A percentile compares a stretch with the other conserved stretches of the same genome.
These are phyloP conservation scores for Platyrinchus mystaceus DNA, from an alignment of 2,797 vertebrate species.

Conservation along the genomic window DNA sequence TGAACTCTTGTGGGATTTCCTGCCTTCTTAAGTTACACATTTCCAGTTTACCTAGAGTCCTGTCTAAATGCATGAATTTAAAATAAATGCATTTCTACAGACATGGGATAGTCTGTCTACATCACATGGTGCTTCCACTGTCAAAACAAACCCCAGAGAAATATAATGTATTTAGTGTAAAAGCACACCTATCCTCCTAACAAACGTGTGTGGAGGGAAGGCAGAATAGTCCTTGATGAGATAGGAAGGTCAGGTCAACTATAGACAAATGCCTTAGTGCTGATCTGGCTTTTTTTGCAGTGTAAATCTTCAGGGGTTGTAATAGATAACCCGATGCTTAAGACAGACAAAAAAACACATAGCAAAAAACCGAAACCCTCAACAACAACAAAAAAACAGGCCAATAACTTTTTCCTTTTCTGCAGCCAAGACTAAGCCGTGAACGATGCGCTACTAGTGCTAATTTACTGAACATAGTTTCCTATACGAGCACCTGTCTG, in stretches of 20 bases:
- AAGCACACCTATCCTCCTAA: background rate
- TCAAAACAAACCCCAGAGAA: background rate
- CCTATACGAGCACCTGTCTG: constrained; percentile 44
- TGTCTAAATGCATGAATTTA: background rate
- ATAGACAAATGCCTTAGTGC: background rate
- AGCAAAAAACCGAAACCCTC: background rate
- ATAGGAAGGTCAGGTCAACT: background rate
- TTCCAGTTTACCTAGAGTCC: constrained; percentile 10
- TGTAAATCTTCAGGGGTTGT: background rate
- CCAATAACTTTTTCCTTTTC: background rate
- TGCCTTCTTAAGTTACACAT: constrained; percentile 32
- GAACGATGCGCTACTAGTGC: background rate
- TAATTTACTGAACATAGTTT: constrained; percentile 39
- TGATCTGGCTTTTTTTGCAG: background rate
- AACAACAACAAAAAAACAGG: background rate
- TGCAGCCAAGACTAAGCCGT: background rate
- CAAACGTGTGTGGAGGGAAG: background rate
- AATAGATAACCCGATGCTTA: background rate
- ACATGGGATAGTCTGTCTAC: background rate
- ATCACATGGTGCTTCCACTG: background rate
- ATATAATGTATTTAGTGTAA: background rate
- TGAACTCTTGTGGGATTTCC: constrained; percentile 48
- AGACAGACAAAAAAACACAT: background rate
- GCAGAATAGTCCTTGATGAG: background rate
- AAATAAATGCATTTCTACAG: background rate